phyloP scores from a whole-genome alignment of 2,888 invertebrate genomes.

The Teleogryllus oceanicus region DNA sequence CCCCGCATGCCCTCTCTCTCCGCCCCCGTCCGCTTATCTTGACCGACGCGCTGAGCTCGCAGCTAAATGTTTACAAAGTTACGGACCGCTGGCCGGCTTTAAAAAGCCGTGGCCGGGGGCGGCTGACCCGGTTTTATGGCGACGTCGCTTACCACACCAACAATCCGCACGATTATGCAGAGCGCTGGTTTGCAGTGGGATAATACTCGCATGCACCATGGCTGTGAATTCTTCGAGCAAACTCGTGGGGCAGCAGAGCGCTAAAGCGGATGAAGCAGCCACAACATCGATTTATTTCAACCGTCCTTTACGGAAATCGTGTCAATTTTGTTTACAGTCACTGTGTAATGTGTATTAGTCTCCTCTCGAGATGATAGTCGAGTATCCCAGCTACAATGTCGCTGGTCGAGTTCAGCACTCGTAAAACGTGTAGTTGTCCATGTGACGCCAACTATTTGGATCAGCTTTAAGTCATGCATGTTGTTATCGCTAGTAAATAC shows the following conservation, averaged over 20 bases:
- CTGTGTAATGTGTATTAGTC: too few relatives aligned
- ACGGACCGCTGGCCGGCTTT: background rate
- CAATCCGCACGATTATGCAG: background rate
- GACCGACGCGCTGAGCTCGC: background rate
- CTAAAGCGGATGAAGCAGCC: background rate
- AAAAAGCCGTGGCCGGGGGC: background rate
- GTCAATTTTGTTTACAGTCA: too few relatives aligned
- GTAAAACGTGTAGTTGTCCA: too few relatives aligned
- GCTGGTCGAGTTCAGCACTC: too few relatives aligned
- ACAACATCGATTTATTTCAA: background rate
- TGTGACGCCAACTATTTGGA: too few relatives aligned
- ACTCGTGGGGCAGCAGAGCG: background rate
- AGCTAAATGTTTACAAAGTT: constrained; percentile 18
- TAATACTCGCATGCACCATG: background rate
- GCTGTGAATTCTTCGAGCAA: constrained; percentile 4
- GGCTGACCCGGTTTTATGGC: background rate
- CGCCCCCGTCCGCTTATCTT: background rate
- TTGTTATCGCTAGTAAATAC: too few relatives aligned
- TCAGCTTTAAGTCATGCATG: too few relatives aligned
- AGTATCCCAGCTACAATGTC: too few relatives aligned
- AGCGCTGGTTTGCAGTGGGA: constrained; percentile 9
- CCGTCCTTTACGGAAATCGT: too few relatives aligned
- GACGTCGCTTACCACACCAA: background rate
- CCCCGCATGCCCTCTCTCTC: background rate
- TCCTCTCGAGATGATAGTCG: too few relatives aligned